Conservation (phyloP, 92 coral and sea anemone genomes). For the Micromussa lordhowensis region DNA sequence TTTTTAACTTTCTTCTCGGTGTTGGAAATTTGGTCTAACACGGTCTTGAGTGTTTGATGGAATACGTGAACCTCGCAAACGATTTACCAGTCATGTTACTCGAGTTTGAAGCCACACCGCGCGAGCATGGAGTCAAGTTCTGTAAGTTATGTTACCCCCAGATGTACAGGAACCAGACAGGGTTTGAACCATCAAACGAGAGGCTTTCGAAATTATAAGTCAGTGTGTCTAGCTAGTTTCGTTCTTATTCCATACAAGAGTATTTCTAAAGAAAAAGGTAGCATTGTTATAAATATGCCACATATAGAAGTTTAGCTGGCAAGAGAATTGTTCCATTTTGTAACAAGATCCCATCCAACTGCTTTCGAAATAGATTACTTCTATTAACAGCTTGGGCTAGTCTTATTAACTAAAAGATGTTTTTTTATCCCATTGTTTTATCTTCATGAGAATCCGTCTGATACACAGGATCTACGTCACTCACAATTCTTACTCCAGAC, state of each 20-base stretch:
- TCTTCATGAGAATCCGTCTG: too few relatives aligned
- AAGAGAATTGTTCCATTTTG: too few relatives aligned
- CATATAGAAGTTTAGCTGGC: neutral
- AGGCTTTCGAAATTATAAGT: neutral
- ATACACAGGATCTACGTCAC: too few relatives aligned
- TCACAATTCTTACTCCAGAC: too few relatives aligned
- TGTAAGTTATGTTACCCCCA: neutral
- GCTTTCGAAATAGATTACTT: neutral
- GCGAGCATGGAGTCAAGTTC: neutral
- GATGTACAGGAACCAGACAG: neutral
- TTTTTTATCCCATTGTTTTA: too few relatives aligned
- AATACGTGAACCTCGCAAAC: too few relatives aligned
- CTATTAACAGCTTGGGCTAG: too few relatives aligned
- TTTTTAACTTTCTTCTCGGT: too few relatives aligned
- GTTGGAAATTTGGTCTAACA: too few relatives aligned
- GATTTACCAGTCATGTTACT: neutral
- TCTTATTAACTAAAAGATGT: too few relatives aligned
- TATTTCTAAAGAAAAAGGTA: neutral
- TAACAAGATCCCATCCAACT: too few relatives aligned
- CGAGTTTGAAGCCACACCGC: neutral
- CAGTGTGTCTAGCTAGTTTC: neutral
- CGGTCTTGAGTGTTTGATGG: too few relatives aligned
- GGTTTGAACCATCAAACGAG: neutral
- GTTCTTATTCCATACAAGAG: neutral
- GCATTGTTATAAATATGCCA: neutral